A percentile compares a stretch with the other conserved stretches of the same genome.
These are phyloP conservation scores for Macrobrachium rosenbergii DNA, from an alignment of 1,140 invertebrate genomes.

Conservation along the genomic window DNA sequence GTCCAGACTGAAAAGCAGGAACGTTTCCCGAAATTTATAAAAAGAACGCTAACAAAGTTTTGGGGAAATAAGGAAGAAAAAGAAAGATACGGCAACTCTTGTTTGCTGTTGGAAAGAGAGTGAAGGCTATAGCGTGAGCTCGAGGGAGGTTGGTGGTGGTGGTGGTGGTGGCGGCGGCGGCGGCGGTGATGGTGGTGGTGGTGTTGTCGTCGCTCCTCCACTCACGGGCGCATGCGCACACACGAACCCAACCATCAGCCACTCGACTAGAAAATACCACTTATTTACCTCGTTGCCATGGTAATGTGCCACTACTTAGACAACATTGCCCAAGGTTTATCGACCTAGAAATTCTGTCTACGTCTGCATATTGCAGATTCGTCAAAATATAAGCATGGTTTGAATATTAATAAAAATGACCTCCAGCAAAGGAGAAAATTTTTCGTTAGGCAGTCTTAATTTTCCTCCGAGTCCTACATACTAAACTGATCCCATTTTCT, in stretches of 20 bases:
- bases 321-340: slow-evolving; percentile 63
- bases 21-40: not conserved
- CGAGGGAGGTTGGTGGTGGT: slow-evolving; percentile 1
- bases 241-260: not conserved
- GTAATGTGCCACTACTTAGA: slow-evolving; percentile 60
- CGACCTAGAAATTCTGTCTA: slow-evolving; percentile 31
- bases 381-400: not conserved
- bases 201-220: slow-evolving; percentile 17
- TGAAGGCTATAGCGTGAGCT: not conserved
- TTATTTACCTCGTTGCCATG: slow-evolving; percentile 62
- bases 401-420: not conserved
- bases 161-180: slow-evolving; percentile 24
- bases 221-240: not conserved
- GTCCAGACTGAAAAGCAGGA: slow-evolving; percentile 13
- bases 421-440: no score
- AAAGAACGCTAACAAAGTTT: not conserved
- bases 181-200: not conserved
- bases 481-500: slow-evolving; percentile 59
- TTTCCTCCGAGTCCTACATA: slow-evolving; percentile 39
- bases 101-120: slow-evolving; percentile 5
- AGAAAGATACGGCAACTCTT: not conserved
- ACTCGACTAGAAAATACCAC: slow-evolving; percentile 55
- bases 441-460: not conserved
- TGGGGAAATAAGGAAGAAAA: not conserved
- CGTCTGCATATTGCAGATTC: not conserved